phyloP scores from a whole-genome alignment of 2,113 vertebrate genomes.

The Myotis lucifugus region DNA sequence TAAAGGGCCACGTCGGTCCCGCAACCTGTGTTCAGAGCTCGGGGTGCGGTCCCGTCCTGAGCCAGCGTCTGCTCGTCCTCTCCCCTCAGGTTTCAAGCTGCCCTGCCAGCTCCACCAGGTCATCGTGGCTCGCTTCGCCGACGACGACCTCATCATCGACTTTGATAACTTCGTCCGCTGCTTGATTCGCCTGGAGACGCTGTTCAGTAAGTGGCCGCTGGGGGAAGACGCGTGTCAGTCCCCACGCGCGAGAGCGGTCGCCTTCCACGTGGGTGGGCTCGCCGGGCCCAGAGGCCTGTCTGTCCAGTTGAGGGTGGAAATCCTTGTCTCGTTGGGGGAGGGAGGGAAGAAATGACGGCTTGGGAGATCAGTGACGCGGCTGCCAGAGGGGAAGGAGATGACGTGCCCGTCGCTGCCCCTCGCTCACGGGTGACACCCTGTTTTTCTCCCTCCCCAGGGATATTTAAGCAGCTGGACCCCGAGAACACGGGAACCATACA shows the following conservation, averaged over 20 bases:
- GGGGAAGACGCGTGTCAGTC: accelerated
- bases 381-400: accelerated
- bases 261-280: accelerated
- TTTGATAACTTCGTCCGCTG: constrained; percentile 88
- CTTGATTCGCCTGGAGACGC: constrained; percentile 86
- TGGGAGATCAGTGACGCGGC: background rate
- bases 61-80: accelerated
- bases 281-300: background rate
- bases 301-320: background rate
- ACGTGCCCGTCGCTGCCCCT: accelerated
- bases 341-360: background rate
- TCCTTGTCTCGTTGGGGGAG: background rate
- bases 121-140: constrained; percentile 87
- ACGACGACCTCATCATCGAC: constrained; percentile 85
- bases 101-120: constrained; percentile 84
- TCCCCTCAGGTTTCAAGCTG: constrained; percentile 85
- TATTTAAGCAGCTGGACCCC: constrained; percentile 87
- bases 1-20: background rate
- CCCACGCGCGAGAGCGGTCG: background rate
- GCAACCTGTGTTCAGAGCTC: background rate
- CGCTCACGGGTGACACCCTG: background rate
- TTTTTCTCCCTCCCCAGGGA: constrained; percentile 77
- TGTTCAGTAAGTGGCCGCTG: constrained; percentile 85
- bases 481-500: constrained; percentile 84
- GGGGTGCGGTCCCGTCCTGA: accelerated